Base-by-base conservation (phyloP, 2,113 vertebrate species). In the Paraplagusia blochii region DNA sequence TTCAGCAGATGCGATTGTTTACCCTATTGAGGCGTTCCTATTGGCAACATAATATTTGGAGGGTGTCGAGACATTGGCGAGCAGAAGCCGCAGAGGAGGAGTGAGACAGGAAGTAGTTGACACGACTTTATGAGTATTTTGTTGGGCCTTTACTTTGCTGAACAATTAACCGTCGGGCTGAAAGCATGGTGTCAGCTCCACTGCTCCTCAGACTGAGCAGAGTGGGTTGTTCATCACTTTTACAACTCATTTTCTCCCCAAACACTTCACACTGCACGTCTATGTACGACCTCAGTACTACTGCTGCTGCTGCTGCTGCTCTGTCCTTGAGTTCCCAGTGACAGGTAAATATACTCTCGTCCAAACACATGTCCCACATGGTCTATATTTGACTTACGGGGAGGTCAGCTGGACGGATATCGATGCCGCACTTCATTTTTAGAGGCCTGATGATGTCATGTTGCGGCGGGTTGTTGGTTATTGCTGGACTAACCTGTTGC, bases 21-120 rank as follows among this genome's bases (percentile, higher is more conserved):
- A 68, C 81, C 87, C 83, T 79, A 85, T 88, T 87, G 77, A 90
- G 85, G 85, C 88, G 86, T 93, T 92, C 85, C 87, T 88, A 70
- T 1, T 63, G 84, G 75, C 77, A 89, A 90, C 85, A 72, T 84
- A 91, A 90, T 90, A 90, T 87, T 92, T 86, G 11, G 42, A 83
- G 50, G 72, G 83, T 51, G 39, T n/a, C 1, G 36, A 66, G 71
- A 65, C 51, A 58, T 15, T 6, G n/a, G 44, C 67, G 39, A 54
- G 58, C 44, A 39, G 47, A 48, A 55, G 46, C 29, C 18, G 67
- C 33, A 38, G 64, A 49, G 33, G 33, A 40, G 33, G 36, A 66
- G 18, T 29, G 62, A 11, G 15, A 66, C 53, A 67, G 54, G 48
- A 67, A 33, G 63, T 48, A 35, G n/a, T 16, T 44, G 53, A 58